Conservation (phyloP, 30 jellyfish, hydroid and myxozoan species). For the Aurelia coerulea region DNA sequence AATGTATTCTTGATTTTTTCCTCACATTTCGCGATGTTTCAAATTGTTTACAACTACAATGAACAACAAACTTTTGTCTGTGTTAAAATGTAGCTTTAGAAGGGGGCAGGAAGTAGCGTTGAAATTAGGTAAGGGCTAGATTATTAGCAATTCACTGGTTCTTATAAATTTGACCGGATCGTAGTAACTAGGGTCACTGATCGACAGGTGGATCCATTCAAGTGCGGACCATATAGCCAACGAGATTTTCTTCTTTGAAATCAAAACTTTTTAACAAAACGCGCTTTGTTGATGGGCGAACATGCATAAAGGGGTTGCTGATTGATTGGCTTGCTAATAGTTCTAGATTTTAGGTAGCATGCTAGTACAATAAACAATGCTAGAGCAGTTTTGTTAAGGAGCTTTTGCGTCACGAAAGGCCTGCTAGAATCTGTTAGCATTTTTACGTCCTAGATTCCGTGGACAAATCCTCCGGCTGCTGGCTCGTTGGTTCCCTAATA, state of each 20-base stretch:
- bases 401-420: too few species aligned
- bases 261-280: background rate
- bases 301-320: conserved; percentile 7
- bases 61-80: conserved; percentile 28
- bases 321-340: background rate
- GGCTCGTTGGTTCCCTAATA: too few species aligned
- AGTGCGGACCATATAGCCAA: conserved; percentile 8
- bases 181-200: conserved; percentile 40
- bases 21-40: background rate
- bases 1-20: background rate
- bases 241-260: conserved; percentile 3
- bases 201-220: conserved; percentile 59
- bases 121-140: conserved; percentile 9
- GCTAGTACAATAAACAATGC: too few species aligned
- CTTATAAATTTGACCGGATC: conserved; percentile 33
- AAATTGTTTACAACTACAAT: background rate
- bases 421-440: too few species aligned
- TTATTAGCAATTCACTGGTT: conserved; percentile 36
- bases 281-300: conserved; percentile 18
- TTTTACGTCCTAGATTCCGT: too few species aligned
- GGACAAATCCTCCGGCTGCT: too few species aligned
- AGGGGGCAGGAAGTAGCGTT: background rate
- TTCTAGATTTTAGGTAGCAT: too few species aligned
- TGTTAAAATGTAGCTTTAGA: background rate
- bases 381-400: too few species aligned